Evolutionary conservation across 2,113 vertebrate species (phyloP), one percentile per base, ranked within the genome.

Genomic region (Corapipo altera): DNA sequence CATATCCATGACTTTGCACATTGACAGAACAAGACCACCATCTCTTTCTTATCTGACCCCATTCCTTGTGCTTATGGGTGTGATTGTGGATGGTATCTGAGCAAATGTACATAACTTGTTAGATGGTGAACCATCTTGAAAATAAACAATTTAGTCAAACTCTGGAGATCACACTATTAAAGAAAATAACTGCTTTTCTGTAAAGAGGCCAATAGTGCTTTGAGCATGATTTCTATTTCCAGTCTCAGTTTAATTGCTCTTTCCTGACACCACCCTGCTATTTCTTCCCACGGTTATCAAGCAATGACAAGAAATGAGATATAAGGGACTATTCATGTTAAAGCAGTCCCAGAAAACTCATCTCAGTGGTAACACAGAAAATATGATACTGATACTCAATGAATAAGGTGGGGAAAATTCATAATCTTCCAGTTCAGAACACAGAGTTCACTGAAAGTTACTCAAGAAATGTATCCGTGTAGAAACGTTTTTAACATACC

Each of bases 401-500:
- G 51, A 73, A 9, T 8, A 30, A 71, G n/a, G 46, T 27, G 20
- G 33, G 11, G 27, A 74, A 96, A 90, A 85, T 23, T 46, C 8
- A 67, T n/a, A 51, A 67, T 74, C 76, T 80, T 90, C 48, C 52
- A 72, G 28, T 71, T 75, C 57, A 65, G 54, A 65, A 78, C 28
- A 75, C 9, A 61, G 30, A 72, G 82, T 49, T 81, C 35, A 89
- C 6, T 49, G 9, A 9, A 88, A 89, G 18, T 72, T 61, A 69
- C 58, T 75, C 19, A 86, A 75, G 8, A 69, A 86, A 82, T 18
- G 5, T 17, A 77, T 85, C 24, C 21, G 17, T 48, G 81, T 13
- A 78, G 73, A 78, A 93, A 55, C 39, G 33, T 52, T 37, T 84
- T 37, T 43, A 69, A 95, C 91, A 86, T 99, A 99, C 99, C 99